Base-by-base conservation (phyloP, 2,113 vertebrate species). In the Notarius lentiginosus region DNA sequence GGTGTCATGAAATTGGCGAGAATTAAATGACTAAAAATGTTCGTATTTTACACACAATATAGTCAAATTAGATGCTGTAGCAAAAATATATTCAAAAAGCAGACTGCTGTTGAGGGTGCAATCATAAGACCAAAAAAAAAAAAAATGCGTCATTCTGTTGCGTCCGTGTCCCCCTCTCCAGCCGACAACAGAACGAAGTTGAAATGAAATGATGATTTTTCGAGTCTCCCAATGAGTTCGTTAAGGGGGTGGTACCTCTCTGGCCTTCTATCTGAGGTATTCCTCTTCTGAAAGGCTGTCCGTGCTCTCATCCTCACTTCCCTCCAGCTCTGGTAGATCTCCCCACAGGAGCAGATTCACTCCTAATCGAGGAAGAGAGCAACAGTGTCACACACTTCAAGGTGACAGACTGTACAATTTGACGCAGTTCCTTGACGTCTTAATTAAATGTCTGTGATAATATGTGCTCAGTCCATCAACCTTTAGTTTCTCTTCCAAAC, bases 261-360 rank as follows among this genome's bases (percentile, higher is more conserved):
- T 47, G 49, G 1, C n/a, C 30, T 63, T 93, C 90, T 96, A 96
- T 94, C 96, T 94, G 85, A 96, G 94, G 85, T 87, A 97, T 66
- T 99, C 97, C 88, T 98, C 97, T 87, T 96, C 96, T 85, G 95
- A 97, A 76, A 92, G 90, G 88, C 93, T 94, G 91, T 94, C 94
- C 0, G 82, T 61, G 47, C 96, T 97, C 93, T 97, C 97, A 1
- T 96, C 96, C 65, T 97, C 92, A 63, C 92, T 96, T 68, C 97
- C 97, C 84, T 99, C 98, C 91, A 96, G 91, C 73, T 98, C 98
- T 47, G 98, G 97, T 88, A 99, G 95, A 86, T 98, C 97, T 85
- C 97, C 97, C 98, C 98, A 99, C 70, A 99, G 95, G 88, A 99
- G 93, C 7, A 97, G 92, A 85, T 98, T 97, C 90, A 96, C 94